Evolutionary conservation across 1,140 invertebrate species (phyloP), one percentile per base, ranked within the genome.

Genomic region (Ladona fulva): DNA sequence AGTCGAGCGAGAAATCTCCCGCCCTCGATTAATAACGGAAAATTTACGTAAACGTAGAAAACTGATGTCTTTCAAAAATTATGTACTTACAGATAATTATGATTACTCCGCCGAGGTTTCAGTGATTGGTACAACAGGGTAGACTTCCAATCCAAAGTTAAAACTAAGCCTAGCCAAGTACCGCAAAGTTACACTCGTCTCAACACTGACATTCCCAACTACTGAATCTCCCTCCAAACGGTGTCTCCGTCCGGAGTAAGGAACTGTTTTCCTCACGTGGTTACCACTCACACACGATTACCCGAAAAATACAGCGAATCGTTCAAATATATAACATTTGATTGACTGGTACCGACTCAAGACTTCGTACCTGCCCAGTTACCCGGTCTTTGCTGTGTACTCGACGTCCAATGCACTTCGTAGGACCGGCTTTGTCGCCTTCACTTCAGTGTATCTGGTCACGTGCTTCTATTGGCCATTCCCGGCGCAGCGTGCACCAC

Each of bases 361-460:
- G n/a, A 66, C 52, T 66, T 66, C 52, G 52, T 66, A 66, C 52
- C 52, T 66, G 14, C n/a, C 52, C 52, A 66, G 52, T 66, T 66
- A 16, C 52, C 52, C 52, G 52, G 14, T 22, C 3, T 66, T 66
- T 5, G 3, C 14, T 19, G 52, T 19, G n/a, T 66, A 66, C 52
- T 66, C 52, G 16, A 19, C 52, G 52, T 19, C 52, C 52, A 22
- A 66, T 66, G 52, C 52, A 66, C 52, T 66, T 66, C 52, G 52
- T 66, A 66, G 52, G 52, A 66, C 52, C 52, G 52, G 52, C 52
- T 66, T 66, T 66, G 52, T 66, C 52, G 52, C 52, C 52, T 66
- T 66, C 52, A 66, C 52, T 66, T 66, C 52, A 22, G n/a, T 66
- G 52, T 66, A 66, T 19, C 52, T 66, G 52, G 52, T 66, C 52